Evolutionary conservation across 2,888 invertebrate species (phyloP), one percentile per base, ranked within the genome.

Genomic region (Cheilosia scutellata): DNA sequence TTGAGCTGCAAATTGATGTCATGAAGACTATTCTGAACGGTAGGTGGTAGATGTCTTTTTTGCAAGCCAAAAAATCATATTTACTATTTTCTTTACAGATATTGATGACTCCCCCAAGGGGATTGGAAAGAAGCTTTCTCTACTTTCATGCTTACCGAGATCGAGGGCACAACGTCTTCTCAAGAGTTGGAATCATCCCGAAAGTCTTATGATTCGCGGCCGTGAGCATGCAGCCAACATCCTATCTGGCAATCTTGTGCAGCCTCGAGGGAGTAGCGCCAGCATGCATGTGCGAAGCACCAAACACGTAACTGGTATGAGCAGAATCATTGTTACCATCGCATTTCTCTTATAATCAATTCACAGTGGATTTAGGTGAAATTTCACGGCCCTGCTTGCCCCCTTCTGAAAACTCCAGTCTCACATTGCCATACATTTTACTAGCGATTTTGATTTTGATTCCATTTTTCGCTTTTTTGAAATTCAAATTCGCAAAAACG

Each of bases 1-100:
- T 98, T 88, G 96, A 97, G 90, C 92, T 98, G 87, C 97, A 97
- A 93, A 96, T 97, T 31, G 97, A 97, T 90, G 96, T 97, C 2
- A 95, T 97, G 93, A 97, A 97, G 93, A 94, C 95, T 51, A 96
- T 97, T 86, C 95, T 97, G 91, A 95, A 95, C 88, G 95, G 97
- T 96, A 90, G 91, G 92, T 71, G 6, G n/a, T 9, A 4, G 2
- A 27, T 2, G 6, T 13, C n/a, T 44, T 9, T 11, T 9, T 7
- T 20, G 4, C 29, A 65, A 16, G 13, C n/a, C 7, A 40, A 37
- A 29, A 20, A 9, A 5, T 11, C 11, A 63, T 2, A 40, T 9
- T 20, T n/a, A 31, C 1, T 7, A 0, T 20, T 2, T 3, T 16
- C 5, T 11, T 31, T 57, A n/a, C 71, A 93, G 94, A 94, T 89